Evolutionary conservation across 2,888 invertebrate species (phyloP), one percentile per base, ranked within the genome.

Genomic region (Gonocerus acuteangulatus): DNA sequence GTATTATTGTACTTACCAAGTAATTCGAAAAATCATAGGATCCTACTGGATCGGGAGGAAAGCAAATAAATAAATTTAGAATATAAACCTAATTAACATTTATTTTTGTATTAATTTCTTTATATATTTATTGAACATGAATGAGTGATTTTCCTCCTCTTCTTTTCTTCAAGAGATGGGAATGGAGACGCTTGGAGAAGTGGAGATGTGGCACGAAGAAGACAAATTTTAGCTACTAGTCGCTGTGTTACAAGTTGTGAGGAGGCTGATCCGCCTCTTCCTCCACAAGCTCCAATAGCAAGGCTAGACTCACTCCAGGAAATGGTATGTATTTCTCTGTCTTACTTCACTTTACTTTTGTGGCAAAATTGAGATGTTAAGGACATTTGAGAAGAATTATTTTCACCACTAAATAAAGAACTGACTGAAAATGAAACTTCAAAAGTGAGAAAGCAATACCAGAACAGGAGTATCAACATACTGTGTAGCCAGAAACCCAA

Each of bases 221-320:
- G 70, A 62, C 69, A 69, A 49, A 59, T 68, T 18, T 66, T 69
- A 51, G 68, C 70, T 39, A 62, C 68, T 18, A 65, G 62, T 22
- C 54, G 69, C 39, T 65, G 67, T 45, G 59, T 67, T 16, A 65
- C 68, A n/a, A 69, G 68, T 52, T 62, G 60, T 58, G 69, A 69
- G 21, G 67, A 68, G 19, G 62, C 67, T 13, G 68, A 67, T 18
- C 65, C 65, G 47, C 67, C 68, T 32, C 49, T 54, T 34, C 44
- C 42, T 16, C 52, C 60, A 2, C 62, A 68, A 62, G 69, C 69
- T 27, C 70, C 70, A 23, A 63, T 70, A 6, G 68, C 69, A 18
- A 67, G 69, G 56, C 67, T 70, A 19, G 70, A 70, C 62, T 70
- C 70, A 22, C 66, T 70, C 45, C 70, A 70, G 56, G 70, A 70